These are phyloP conservation scores for Meriones psammophilus DNA, from an alignment of 2,797 vertebrate genomes.

Conservation along the genomic window DNA sequence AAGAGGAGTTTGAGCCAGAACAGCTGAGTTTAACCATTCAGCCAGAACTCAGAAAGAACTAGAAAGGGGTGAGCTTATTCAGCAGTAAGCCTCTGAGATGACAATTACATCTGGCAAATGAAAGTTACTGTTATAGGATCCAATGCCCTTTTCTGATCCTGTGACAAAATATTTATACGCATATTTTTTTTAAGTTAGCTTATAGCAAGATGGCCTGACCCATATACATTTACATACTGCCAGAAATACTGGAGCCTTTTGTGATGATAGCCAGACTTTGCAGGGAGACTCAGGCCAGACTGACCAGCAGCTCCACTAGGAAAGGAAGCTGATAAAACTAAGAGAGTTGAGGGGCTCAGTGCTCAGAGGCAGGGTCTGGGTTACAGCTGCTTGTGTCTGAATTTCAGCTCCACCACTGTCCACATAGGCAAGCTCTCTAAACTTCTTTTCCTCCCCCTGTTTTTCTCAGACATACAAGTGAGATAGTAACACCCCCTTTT, in stretches of 20 bases:
- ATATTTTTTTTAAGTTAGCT: background rate
- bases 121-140: too few relatives aligned
- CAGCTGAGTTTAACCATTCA: too few relatives aligned
- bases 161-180: background rate
- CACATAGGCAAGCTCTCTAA: background rate
- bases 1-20: too few relatives aligned
- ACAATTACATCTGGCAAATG: too few relatives aligned
- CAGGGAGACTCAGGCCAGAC: background rate
- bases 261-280: background rate
- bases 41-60: too few relatives aligned
- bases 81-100: too few relatives aligned
- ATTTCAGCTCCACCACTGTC: background rate
- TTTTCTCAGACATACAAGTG: background rate
- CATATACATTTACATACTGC: background rate
- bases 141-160: background rate
- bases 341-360: background rate
- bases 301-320: background rate
- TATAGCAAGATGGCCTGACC: background rate
- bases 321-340: background rate
- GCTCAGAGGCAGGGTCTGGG: background rate
- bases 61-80: too few relatives aligned
- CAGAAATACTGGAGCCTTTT: background rate
- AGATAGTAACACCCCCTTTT: background rate
- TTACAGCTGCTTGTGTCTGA: background rate
- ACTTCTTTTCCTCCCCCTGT: background rate